Evolutionary conservation across 2,888 invertebrate species (phyloP).

Genomic region (Heliconius erato): DNA sequence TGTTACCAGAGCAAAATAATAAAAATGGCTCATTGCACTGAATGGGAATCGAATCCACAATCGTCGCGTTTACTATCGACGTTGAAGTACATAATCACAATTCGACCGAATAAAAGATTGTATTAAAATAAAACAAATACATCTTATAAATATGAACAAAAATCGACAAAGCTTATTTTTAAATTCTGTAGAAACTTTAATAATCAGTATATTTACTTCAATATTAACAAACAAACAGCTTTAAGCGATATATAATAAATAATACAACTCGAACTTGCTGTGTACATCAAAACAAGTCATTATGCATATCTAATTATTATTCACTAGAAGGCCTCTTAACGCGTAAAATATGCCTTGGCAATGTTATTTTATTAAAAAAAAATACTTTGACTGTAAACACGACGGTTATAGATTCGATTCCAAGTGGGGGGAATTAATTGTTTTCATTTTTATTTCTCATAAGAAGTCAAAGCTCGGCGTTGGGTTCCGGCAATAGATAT

Average conservation of each 20-base stretch:
- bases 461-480: too few relatives aligned
- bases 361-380: not conserved
- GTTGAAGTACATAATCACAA: too few relatives aligned
- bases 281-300: constrained; percentile 22
- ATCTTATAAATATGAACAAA: too few relatives aligned
- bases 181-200: not conserved
- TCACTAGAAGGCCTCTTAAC: not conserved
- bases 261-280: not conserved
- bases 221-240: not conserved
- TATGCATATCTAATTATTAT: constrained; percentile 8
- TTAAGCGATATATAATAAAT: not conserved
- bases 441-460: too few relatives aligned
- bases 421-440: too few relatives aligned
- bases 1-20: not conserved
- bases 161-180: not conserved
- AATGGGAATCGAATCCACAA: not conserved
- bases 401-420: not conserved
- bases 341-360: not conserved
- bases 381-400: not conserved
- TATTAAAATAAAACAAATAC: too few relatives aligned
- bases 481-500: too few relatives aligned
- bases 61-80: not conserved
- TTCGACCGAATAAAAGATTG: too few relatives aligned
- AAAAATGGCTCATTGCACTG: not conserved
- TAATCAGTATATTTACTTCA: not conserved